phyloP scores from a whole-genome alignment of 2,113 vertebrate genomes.

The Bufo gargarizans region DNA sequence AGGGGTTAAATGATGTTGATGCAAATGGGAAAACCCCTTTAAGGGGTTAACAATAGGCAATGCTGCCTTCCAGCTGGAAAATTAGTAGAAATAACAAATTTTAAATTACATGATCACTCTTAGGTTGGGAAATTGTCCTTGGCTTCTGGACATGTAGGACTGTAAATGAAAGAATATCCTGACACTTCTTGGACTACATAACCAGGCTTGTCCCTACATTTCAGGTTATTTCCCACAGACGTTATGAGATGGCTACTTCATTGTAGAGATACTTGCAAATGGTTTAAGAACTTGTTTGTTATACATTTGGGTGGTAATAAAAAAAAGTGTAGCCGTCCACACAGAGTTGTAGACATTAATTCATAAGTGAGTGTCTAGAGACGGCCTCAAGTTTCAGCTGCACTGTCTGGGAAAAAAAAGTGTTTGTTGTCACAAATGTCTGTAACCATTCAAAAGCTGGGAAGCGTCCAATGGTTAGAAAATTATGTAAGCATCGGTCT shows the following conservation, averaged over 20 bases:
- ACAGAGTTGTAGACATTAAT: slow-evolving; percentile 54
- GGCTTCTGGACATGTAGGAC: neutral
- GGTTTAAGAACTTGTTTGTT: slow-evolving; percentile 25
- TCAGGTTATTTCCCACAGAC: slow-evolving; percentile 50
- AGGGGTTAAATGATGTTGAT: no score
- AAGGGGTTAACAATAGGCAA: no score
- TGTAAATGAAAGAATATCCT: neutral
- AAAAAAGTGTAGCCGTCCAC: slow-evolving; percentile 41
- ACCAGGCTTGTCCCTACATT: slow-evolving; percentile 23
- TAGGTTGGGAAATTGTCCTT: neutral
- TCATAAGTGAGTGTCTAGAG: slow-evolving; percentile 50
- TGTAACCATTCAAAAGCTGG: slow-evolving; percentile 57
- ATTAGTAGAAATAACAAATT: neutral
- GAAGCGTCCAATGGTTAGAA: slow-evolving; percentile 39
- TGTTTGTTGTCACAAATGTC: slow-evolving; percentile 58
- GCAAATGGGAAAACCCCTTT: no score
- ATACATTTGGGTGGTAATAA: slow-evolving; percentile 35
- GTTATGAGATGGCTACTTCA: neutral
- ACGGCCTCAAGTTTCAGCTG: slow-evolving; percentile 43
- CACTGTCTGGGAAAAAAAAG: slow-evolving; percentile 52
- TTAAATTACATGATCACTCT: neutral
- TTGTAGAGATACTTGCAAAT: neutral
- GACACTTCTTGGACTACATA: neutral
- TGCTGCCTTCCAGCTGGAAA: no score
- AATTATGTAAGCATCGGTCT: slow-evolving; percentile 46